phyloP scores from a whole-genome alignment of 2,113 vertebrate species.

The Lates calcarifer region DNA sequence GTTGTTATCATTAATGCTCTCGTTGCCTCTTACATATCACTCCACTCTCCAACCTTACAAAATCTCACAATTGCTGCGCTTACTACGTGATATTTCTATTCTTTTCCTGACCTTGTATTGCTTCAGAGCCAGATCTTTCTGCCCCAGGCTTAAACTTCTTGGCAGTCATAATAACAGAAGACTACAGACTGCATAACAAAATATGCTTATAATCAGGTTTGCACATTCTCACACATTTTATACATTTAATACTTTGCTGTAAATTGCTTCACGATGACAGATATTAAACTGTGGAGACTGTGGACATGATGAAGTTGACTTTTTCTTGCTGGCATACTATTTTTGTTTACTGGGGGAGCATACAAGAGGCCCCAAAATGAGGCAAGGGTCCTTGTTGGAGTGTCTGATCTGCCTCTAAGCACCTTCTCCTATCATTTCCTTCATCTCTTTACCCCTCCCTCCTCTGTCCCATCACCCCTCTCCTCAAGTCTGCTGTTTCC shows the following conservation, averaged over 20 bases:
- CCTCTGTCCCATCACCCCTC: neutral
- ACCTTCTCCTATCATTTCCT: neutral
- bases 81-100: neutral
- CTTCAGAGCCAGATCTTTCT: too few relatives aligned
- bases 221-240: constrained; percentile 11
- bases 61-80: constrained; percentile 21
- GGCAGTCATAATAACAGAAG: neutral
- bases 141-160: neutral
- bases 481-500: neutral
- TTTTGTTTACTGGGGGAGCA: neutral
- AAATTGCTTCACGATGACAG: neutral
- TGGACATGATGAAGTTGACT: too few relatives aligned
- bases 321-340: neutral
- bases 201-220: neutral
- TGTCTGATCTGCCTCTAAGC: neutral
- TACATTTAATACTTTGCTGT: too few relatives aligned
- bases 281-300: too few relatives aligned
- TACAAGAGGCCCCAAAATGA: neutral
- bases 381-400: neutral
- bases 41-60: neutral
- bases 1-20: constrained; percentile 12
- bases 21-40: neutral
- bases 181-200: neutral
- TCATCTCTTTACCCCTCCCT: neutral
- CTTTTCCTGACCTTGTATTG: neutral